A percentile compares a stretch with the other conserved stretches of the same genome.
Evolutionary conservation across 1,140 invertebrate species (phyloP).

Genomic region (Drosophila sechellia): DNA sequence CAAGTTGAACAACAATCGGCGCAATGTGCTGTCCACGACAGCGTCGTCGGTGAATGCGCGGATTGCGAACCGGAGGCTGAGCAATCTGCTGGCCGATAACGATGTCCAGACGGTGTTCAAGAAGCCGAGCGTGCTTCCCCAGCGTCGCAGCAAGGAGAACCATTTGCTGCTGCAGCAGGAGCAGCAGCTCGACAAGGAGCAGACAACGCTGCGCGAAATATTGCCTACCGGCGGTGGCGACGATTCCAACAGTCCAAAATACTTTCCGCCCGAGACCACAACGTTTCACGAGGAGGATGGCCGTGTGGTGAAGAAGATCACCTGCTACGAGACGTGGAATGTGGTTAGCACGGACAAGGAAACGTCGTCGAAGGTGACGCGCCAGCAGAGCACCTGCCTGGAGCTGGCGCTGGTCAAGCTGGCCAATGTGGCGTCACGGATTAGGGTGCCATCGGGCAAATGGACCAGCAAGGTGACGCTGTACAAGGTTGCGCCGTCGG

Average conservation of each 20-base stretch:
- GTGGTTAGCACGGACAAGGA: constrained; percentile 69
- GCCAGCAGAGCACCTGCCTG: constrained; percentile 67
- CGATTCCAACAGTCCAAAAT: constrained; percentile 28
- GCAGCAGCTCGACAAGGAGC: constrained; percentile 21
- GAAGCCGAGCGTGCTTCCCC: constrained; percentile 51
- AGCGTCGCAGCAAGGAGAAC: constrained; percentile 25
- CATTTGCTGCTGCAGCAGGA: constrained; percentile 18
- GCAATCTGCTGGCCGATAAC: constrained; percentile 50
- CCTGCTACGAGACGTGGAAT: constrained; percentile 84
- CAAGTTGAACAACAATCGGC: constrained; percentile 2
- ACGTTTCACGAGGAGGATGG: constrained; percentile 74
- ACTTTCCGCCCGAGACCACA: constrained; percentile 76
- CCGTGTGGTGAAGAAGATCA: constrained; percentile 83
- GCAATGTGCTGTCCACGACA: constrained; percentile 48
- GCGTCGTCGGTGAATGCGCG: constrained; percentile 38
- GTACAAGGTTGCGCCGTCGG: constrained; percentile 67
- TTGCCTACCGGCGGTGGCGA: not conserved
- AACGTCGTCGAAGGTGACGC: constrained; percentile 10
- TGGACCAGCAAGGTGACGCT: constrained; percentile 82
- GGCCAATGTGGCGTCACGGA: constrained; percentile 65
- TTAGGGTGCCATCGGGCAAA: constrained; percentile 60
- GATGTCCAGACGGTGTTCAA: constrained; percentile 57
- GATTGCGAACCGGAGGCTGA: constrained; percentile 43
- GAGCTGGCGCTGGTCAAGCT: constrained; percentile 75
- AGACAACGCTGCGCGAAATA: not conserved